Evolutionary conservation across 2,113 vertebrate genomes (phyloP), one percentile per base, ranked within the genome.

Genomic region (Lepisosteus osseus): DNA sequence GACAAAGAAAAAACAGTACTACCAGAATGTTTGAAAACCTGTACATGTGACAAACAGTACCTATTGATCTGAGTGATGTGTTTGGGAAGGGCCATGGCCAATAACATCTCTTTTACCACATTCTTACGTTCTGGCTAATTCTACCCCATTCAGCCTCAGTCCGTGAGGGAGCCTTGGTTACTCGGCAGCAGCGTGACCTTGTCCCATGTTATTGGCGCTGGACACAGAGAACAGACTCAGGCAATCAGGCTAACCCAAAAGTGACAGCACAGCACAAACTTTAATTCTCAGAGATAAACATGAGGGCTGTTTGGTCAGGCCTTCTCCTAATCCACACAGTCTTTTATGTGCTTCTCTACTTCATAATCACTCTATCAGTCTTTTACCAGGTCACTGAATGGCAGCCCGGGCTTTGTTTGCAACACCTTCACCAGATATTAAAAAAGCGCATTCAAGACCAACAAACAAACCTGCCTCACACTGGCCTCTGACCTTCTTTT

Each of bases 401-500:
- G 67, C 68, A 42, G 55, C 76, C 65, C 0, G 0, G 55, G 63
- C 71, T 82, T 83, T 79, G 81, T 81, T 79, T 79, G 81, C 77
- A 76, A 79, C 72, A 76, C 77, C 81, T 84, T 76, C 71, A 55
- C 65, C 67, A 69, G 77, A 82, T 64, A 85, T 71, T 76, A 82
- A 79, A 84, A 75, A 75, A 76, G 69, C 69, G 76, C 79, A 79
- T 67, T 78, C 80, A 84, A 72, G 44, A 74, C 80, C 74, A 76
- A 82, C 77, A 81, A 82, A 80, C 72, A 72, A 79, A 81, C 67
- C 74, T 80, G 54, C 67, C 72, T 79, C 70, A 68, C 71, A 72
- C 68, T 84, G 83, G 87, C 85, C 87, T 79, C 77, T 85, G 78
- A 84, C 67, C 85, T 57, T 15, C 0, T 42, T 79, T 80, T 84